A percentile compares a stretch with the other conserved stretches of the same genome.
These are phyloP conservation scores for Centrocercus urophasianus DNA, from an alignment of 2,113 vertebrate genomes.

Conservation along the genomic window DNA sequence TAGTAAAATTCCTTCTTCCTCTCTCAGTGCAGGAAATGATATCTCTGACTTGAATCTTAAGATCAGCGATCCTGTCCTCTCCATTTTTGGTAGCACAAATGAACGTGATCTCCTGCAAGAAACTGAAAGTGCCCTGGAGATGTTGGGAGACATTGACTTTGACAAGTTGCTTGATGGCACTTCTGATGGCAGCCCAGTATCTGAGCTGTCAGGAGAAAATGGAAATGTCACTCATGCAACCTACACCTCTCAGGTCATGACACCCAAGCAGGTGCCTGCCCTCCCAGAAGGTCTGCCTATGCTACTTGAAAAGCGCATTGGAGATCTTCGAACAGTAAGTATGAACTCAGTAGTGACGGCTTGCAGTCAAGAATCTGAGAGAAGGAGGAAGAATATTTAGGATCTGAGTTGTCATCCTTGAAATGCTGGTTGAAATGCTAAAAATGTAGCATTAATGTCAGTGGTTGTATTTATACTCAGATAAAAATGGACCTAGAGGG, in stretches of 20 bases:
- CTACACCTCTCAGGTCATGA: constrained; percentile 73
- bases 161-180: constrained; percentile 90
- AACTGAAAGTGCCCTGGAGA: constrained; percentile 86
- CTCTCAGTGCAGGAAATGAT: constrained; percentile 74
- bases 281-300: constrained; percentile 89
- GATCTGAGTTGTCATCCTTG: background rate
- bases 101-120: constrained; percentile 92
- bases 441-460: background rate
- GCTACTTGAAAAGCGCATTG: constrained; percentile 91
- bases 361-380: constrained; percentile 1
- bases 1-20: constrained; percentile 73
- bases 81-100: constrained; percentile 91
- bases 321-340: constrained; percentile 92
- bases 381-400: background rate
- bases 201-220: constrained; percentile 88
- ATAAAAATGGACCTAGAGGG: background rate
- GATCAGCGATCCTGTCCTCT: constrained; percentile 88
- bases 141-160: constrained; percentile 94
- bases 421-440: background rate
- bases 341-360: background rate
- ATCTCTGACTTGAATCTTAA: constrained; percentile 79
- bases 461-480: background rate
- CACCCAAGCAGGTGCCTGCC: constrained; percentile 83
- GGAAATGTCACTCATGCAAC: constrained; percentile 79
- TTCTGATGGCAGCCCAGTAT: constrained; percentile 85